Percentiles rank a stretch among this genome's conserved stretches.
Conservation (phyloP, 2,888 invertebrate species). For the Acronicta aceris region DNA sequence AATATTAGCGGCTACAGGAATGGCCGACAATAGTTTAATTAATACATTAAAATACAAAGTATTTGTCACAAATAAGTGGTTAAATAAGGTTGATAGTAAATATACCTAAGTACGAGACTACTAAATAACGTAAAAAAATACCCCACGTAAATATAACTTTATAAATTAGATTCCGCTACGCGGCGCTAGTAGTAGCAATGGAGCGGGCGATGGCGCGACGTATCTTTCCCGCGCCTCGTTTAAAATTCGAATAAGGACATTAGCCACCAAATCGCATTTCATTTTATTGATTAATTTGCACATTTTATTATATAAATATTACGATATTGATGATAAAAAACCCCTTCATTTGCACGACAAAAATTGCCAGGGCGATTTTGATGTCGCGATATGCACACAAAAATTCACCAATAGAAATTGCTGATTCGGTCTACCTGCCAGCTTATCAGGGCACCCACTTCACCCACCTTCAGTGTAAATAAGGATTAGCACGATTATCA, state of each 20-base stretch:
- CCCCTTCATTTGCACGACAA: slow-evolving; percentile 46
- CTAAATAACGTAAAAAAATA: too few relatives aligned
- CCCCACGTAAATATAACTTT: slow-evolving; percentile 1
- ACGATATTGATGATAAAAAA: slow-evolving; percentile 58
- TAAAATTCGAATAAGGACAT: slow-evolving; percentile 38
- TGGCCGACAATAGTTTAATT: too few relatives aligned
- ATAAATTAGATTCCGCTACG: slow-evolving; percentile 28
- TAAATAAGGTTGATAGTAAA: too few relatives aligned
- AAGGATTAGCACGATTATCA: slow-evolving; percentile 85
- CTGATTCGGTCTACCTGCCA: slow-evolving; percentile 71
- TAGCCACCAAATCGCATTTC: slow-evolving; percentile 31
- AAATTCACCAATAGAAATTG: slow-evolving; percentile 77
- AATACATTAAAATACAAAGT: too few relatives aligned
- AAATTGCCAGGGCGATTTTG: slow-evolving; percentile 51
- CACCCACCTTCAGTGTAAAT: slow-evolving; percentile 82
- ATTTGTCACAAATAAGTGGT: too few relatives aligned
- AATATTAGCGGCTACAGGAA: too few relatives aligned
- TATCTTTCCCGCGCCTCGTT: slow-evolving; percentile 45
- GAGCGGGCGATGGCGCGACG: slow-evolving; percentile 20
- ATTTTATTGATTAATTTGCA: slow-evolving; percentile 56
- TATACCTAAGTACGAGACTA: too few relatives aligned
- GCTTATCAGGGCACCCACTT: slow-evolving; percentile 84
- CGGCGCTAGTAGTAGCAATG: slow-evolving; percentile 43
- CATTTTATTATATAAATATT: slow-evolving; percentile 56
- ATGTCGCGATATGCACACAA: slow-evolving; percentile 62